Conservation (phyloP, 2,888 invertebrate species). For the Drosophila yooni region DNA sequence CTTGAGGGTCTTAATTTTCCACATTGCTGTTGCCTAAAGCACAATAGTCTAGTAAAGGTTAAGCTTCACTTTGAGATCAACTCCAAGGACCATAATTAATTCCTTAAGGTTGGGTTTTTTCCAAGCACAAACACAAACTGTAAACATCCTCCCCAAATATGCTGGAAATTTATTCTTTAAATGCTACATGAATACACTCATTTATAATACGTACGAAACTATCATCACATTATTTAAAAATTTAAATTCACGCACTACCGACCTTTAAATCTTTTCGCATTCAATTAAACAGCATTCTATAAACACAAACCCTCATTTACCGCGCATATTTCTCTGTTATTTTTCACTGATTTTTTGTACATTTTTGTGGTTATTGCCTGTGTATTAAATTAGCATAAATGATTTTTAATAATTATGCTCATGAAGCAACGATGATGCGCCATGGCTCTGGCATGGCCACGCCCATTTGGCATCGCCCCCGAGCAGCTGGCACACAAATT, state of each 20-base stretch:
- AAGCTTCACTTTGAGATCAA: slow-evolving; percentile 46
- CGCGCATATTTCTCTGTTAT: slow-evolving; percentile 13
- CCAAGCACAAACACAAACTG: slow-evolving; percentile 29
- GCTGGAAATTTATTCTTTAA: background rate
- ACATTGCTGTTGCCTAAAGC: slow-evolving; percentile 57
- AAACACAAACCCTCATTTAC: slow-evolving; percentile 17
- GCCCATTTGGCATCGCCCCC: slow-evolving; percentile 27
- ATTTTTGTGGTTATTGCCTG: slow-evolving; percentile 76
- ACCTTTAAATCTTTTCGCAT: slow-evolving; percentile 36
- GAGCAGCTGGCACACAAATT: slow-evolving; percentile 77
- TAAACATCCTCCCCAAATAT: slow-evolving; percentile 30
- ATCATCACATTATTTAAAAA: background rate
- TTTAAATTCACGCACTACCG: background rate
- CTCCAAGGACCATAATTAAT: slow-evolving; percentile 65
- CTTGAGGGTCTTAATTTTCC: slow-evolving; percentile 73
- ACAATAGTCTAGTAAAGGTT: slow-evolving; percentile 57
- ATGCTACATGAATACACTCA: background rate
- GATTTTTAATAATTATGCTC: slow-evolving; percentile 80
- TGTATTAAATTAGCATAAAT: slow-evolving; percentile 81
- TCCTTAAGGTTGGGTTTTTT: slow-evolving; percentile 36
- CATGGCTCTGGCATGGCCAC: slow-evolving; percentile 25
- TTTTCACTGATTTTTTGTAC: slow-evolving; percentile 23
- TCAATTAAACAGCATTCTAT: slow-evolving; percentile 1
- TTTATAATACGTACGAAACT: background rate
- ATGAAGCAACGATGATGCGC: slow-evolving; percentile 53